phyloP scores from a whole-genome alignment of 2,888 invertebrate genomes.

The Dromius quadrimaculatus region DNA sequence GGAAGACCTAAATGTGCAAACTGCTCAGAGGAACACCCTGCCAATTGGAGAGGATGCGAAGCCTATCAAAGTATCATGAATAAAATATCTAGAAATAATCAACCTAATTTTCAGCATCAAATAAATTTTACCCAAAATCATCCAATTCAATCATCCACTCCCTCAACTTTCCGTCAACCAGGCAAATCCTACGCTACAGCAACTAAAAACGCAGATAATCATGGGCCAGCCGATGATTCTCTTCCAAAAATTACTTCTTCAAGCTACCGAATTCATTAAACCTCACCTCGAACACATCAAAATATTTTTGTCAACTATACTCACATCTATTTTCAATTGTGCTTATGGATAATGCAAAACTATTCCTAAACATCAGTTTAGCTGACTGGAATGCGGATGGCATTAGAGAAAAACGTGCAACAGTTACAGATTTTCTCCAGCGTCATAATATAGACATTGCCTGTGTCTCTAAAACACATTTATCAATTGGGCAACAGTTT shows the following conservation, averaged over 20 bases:
- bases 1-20: slow-evolving; percentile 6
- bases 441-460: slow-evolving; percentile 16
- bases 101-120: slow-evolving; percentile 5
- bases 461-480: slow-evolving; percentile 6
- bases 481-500: neutral
- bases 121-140: neutral
- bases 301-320: neutral
- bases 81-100: slow-evolving; percentile 19
- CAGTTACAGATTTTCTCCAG: slow-evolving; percentile 2
- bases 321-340: neutral
- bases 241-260: neutral
- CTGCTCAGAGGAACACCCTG: slow-evolving; percentile 12
- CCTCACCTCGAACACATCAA: neutral
- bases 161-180: neutral
- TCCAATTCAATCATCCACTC: neutral
- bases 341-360: neutral
- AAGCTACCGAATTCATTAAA: neutral
- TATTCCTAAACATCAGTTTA: neutral
- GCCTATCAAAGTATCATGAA: slow-evolving; percentile 4
- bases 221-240: neutral
- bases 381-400: slow-evolving; percentile 20
- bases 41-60: slow-evolving; percentile 13
- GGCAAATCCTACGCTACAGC: neutral
- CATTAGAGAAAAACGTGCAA: neutral
- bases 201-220: neutral